These are phyloP conservation scores for Oreochromis aureus DNA, from an alignment of 2,113 vertebrate species.

Conservation along the genomic window DNA sequence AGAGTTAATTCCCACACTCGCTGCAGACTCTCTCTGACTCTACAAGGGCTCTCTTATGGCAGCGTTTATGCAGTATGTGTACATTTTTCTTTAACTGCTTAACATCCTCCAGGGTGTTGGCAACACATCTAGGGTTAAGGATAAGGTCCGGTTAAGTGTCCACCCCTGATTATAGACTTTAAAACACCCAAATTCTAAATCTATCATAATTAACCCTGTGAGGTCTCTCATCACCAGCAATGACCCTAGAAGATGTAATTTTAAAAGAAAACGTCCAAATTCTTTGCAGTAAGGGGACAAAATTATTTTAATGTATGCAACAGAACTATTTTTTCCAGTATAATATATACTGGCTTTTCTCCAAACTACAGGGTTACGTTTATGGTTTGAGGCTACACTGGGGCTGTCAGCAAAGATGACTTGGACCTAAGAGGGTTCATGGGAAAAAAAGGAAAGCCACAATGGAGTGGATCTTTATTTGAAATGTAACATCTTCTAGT, in stretches of 20 bases:
- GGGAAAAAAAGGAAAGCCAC: background rate
- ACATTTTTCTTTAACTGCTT: background rate
- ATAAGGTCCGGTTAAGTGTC: background rate
- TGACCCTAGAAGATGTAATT: background rate
- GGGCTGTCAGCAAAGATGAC: background rate
- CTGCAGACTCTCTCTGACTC: constrained; percentile 33
- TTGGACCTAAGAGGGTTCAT: background rate
- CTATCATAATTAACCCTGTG: background rate
- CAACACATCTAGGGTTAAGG: background rate
- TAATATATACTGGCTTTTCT: background rate
- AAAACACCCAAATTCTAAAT: background rate
- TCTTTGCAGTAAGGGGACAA: background rate
- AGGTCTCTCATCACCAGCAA: background rate
- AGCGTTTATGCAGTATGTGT: background rate
- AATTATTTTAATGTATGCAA: background rate
- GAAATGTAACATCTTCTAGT: background rate
- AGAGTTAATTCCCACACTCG: constrained; percentile 73
- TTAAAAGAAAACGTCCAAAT: background rate
- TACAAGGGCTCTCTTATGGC: background rate
- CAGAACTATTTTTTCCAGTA: background rate
- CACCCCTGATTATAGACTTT: background rate
- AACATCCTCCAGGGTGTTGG: background rate
- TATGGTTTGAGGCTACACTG: background rate
- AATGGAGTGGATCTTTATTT: background rate
- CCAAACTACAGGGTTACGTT: background rate